Percentiles rank a stretch among this genome's conserved stretches.
Conservation (phyloP, 2,888 invertebrate genomes). For the Ophonus ardosiacus region DNA sequence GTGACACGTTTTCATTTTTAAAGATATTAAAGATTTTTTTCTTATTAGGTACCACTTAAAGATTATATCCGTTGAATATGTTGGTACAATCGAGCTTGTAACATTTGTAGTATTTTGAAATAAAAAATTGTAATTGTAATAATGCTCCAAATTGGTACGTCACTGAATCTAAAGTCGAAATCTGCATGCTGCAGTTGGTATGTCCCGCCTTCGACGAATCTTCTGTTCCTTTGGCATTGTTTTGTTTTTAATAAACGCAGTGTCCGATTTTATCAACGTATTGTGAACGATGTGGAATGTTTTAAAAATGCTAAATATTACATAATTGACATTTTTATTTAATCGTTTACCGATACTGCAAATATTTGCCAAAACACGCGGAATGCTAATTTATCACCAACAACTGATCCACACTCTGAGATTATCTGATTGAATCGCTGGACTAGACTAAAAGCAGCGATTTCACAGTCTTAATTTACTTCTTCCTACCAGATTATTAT, state of each 20-base stretch:
- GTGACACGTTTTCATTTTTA: no score
- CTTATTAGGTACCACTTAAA: no score
- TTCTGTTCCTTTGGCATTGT: constrained; percentile 4
- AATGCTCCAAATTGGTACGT: not conserved
- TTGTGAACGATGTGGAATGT: constrained; percentile 51
- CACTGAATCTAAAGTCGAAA: not conserved
- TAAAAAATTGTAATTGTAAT: not conserved
- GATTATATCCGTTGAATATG: no score
- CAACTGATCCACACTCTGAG: not conserved
- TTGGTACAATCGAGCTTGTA: not conserved
- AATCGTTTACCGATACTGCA: constrained; percentile 54
- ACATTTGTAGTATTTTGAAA: not conserved
- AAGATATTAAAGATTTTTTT: no score
- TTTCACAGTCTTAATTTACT: not conserved
- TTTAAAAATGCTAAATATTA: constrained; percentile 59
- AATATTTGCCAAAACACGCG: constrained; percentile 38
- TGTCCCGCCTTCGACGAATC: constrained; percentile 14
- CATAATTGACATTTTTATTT: constrained; percentile 63
- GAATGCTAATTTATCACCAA: constrained; percentile 33
- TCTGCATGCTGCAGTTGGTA: constrained; percentile 12
- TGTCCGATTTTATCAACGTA: constrained; percentile 54
- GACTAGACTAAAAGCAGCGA: not conserved
- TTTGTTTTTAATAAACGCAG: constrained; percentile 37
- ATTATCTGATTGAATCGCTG: not conserved
- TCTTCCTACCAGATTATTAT: not conserved